Conservation (phyloP, 2,113 vertebrate species). For the Gorsachius goisagi region DNA sequence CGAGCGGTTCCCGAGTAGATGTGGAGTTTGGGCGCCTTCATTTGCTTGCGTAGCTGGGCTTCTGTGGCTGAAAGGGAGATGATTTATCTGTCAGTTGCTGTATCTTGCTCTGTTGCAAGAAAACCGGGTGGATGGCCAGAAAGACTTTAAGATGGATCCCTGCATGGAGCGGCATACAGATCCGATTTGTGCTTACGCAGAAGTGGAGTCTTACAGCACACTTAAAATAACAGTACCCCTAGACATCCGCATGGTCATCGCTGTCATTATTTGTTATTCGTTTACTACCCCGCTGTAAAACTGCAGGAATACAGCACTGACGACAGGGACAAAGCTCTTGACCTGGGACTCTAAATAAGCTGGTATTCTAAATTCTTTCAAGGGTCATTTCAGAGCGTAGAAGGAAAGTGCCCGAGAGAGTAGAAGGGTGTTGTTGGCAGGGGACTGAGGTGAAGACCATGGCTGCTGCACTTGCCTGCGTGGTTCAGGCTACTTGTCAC, state of each 20-base stretch:
- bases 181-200: neutral
- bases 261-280: rapidly evolving
- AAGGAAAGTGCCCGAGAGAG: neutral
- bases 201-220: neutral
- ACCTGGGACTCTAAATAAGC: neutral
- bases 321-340: neutral
- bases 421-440: neutral
- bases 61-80: neutral
- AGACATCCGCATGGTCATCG: rapidly evolving
- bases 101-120: neutral
- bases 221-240: neutral
- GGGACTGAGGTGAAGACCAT: neutral
- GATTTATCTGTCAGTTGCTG: slow-evolving; percentile 28
- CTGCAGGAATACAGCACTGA: neutral
- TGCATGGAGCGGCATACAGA: neutral
- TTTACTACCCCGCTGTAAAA: neutral
- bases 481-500: neutral
- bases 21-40: neutral
- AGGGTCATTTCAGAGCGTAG: neutral
- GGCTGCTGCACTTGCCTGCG: neutral
- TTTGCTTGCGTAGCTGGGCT: slow-evolving; percentile 15
- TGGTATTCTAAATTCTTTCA: neutral
- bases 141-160: neutral
- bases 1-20: neutral
- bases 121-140: neutral